These are phyloP conservation scores for Psophia crepitans DNA, from an alignment of 2,113 vertebrate species.

Conservation along the genomic window DNA sequence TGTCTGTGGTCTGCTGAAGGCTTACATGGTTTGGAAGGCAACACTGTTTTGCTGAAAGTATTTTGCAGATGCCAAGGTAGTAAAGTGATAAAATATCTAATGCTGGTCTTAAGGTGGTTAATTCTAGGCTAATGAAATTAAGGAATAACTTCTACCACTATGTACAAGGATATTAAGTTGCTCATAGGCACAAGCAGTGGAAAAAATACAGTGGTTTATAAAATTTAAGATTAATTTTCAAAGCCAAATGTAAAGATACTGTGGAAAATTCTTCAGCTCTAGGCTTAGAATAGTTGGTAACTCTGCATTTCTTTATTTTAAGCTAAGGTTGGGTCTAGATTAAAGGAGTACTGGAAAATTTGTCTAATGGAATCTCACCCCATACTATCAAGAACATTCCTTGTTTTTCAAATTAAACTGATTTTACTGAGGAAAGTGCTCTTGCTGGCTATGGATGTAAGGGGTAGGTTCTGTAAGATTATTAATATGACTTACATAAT, in stretches of 20 bases:
- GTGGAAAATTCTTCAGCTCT: neutral
- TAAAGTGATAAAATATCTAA: neutral
- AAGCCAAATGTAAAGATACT: neutral
- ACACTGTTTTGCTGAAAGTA: neutral
- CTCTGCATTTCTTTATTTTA: neutral
- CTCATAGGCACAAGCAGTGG: neutral
- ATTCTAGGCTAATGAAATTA: neutral
- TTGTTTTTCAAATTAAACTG: neutral
- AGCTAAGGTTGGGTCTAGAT: neutral
- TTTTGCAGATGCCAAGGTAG: neutral
- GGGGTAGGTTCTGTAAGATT: neutral
- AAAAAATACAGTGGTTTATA: neutral
- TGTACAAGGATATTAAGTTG: neutral
- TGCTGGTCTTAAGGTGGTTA: neutral
- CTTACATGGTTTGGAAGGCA: neutral
- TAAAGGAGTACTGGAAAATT: neutral
- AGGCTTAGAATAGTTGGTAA: neutral
- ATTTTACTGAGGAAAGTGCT: neutral
- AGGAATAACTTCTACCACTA: neutral
- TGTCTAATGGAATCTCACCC: neutral
- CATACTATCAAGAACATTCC: neutral
- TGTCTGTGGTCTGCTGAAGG: neutral
- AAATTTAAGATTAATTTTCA: neutral
- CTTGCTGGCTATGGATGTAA: neutral
- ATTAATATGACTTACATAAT: neutral